These are phyloP conservation scores for Rhombomys opimus DNA, from an alignment of 2,113 vertebrate genomes.

Conservation along the genomic window DNA sequence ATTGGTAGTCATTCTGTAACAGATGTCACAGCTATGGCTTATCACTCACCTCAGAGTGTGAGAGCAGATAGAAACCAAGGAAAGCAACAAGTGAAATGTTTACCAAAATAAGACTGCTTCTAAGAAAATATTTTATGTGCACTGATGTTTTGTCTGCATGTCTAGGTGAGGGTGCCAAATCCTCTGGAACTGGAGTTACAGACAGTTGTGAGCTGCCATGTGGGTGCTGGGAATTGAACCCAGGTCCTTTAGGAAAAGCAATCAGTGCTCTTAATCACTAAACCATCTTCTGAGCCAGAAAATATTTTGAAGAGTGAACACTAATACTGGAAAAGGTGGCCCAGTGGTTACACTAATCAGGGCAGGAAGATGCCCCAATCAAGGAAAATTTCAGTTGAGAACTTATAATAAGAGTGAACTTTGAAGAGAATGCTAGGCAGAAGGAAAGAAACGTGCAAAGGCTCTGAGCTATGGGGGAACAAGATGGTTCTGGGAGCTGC, in stretches of 20 bases:
- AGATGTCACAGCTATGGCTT: no score
- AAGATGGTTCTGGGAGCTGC: no score
- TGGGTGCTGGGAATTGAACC: no score
- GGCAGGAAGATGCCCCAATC: neutral
- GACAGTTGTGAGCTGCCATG: no score
- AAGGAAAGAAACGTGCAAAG: neutral
- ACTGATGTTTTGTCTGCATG: no score
- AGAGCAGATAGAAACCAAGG: neutral
- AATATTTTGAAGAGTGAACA: neutral
- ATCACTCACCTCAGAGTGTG: no score
- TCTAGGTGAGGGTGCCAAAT: no score
- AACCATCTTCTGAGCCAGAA: no score
- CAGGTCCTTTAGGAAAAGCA: no score
- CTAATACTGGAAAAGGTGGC: neutral
- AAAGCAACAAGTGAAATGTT: neutral
- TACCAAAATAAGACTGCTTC: neutral
- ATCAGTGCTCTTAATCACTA: no score
- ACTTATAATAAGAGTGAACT: neutral
- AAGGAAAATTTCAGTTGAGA: neutral
- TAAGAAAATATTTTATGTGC: neutral
- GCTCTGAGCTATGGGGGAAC: neutral
- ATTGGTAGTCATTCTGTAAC: neutral
- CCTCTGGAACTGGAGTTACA: no score
- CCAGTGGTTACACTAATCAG: neutral
- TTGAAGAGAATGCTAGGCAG: neutral